phyloP scores from a whole-genome alignment of 23 tunicate species.

The Styela clava region DNA sequence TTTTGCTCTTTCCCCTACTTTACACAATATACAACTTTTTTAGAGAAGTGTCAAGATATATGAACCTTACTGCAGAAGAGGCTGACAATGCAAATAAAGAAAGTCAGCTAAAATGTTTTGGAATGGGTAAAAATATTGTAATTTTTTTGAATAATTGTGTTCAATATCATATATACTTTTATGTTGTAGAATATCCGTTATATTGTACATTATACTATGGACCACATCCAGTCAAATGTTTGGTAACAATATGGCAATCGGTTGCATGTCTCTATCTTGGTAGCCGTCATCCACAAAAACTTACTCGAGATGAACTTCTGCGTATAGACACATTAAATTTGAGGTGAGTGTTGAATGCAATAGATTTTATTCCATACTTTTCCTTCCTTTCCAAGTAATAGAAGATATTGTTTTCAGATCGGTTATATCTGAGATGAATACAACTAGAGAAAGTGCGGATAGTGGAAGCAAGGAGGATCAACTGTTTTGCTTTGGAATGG shows the following conservation, averaged over 20 bases:
- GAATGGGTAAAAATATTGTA: neutral
- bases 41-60: neutral
- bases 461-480: constrained; percentile 7
- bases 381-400: neutral
- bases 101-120: constrained; percentile 17
- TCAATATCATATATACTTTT: constrained; percentile 1
- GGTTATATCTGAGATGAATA: neutral
- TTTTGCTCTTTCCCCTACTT: too few species aligned
- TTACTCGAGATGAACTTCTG: neutral
- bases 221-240: constrained; percentile 29
- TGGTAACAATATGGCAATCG: constrained; percentile 22
- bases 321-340: constrained; percentile 11
- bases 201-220: constrained; percentile 26
- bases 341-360: constrained; percentile 2
- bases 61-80: neutral
- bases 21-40: too few species aligned
- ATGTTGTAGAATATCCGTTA: constrained; percentile 22
- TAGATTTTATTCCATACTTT: too few species aligned
- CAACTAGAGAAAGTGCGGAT: constrained; percentile 1
- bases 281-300: constrained; percentile 2
- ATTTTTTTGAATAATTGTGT: neutral
- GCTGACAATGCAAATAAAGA: constrained; percentile 1
- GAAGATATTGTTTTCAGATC: too few species aligned
- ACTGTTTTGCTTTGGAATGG: constrained; percentile 37
- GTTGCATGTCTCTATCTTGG: constrained; percentile 4